Percentiles rank a stretch among this genome's conserved stretches.
These are phyloP conservation scores for Melanerpes formicivorus DNA, from an alignment of 2,113 vertebrate genomes.

Conservation along the genomic window DNA sequence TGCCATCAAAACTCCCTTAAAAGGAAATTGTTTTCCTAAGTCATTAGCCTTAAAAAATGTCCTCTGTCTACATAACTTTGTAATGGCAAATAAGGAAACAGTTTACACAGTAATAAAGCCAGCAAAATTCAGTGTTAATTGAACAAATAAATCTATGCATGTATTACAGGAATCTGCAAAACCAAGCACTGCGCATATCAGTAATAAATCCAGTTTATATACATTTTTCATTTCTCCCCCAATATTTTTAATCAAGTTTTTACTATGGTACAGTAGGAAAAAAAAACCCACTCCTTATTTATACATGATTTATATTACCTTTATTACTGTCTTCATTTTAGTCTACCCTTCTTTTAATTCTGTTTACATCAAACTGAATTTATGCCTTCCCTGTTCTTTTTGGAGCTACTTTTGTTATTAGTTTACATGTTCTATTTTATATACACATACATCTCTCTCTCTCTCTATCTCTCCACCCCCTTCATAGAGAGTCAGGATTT, in stretches of 20 bases:
- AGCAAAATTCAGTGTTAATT: background rate
- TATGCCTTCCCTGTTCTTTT: background rate
- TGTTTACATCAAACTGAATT: background rate
- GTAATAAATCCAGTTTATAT: background rate
- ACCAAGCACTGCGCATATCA: background rate
- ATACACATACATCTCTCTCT: background rate
- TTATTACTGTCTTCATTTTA: background rate
- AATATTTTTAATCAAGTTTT: background rate
- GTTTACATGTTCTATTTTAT: background rate
- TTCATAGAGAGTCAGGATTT: background rate
- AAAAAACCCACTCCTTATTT: background rate
- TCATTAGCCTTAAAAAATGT: background rate
- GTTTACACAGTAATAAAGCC: background rate
- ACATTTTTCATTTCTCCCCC: background rate
- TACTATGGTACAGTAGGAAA: background rate
- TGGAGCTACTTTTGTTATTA: background rate
- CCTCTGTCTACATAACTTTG: background rate
- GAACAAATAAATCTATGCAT: background rate
- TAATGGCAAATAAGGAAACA: slow-evolving; percentile 6
- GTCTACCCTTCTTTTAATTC: background rate
- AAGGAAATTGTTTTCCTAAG: slow-evolving; percentile 9
- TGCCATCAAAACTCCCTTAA: background rate
- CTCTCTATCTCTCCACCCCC: accelerated
- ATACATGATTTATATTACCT: background rate
- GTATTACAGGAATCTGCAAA: background rate